phyloP scores from a whole-genome alignment of 2,888 invertebrate species.

The Hypolimnas misippus region DNA sequence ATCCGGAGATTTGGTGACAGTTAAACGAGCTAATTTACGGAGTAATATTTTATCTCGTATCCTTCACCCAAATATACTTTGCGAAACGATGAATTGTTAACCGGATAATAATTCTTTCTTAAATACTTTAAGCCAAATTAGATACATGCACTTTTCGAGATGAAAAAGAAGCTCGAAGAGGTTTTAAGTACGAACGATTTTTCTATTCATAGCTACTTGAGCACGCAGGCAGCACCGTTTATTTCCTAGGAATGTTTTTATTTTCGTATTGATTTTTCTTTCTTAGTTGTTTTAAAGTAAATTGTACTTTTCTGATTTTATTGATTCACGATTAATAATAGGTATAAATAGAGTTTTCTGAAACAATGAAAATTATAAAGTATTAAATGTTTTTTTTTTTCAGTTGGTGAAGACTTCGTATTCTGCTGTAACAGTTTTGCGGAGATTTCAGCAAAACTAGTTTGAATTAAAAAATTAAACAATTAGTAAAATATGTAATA shows the following conservation, averaged over 20 bases:
- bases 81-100: background rate
- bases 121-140: background rate
- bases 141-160: background rate
- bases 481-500: background rate
- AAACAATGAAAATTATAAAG: too few relatives aligned
- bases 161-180: background rate
- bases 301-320: too few relatives aligned
- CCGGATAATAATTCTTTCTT: background rate
- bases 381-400: conserved; percentile 49
- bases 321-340: too few relatives aligned
- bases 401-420: conserved; percentile 75
- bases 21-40: too few relatives aligned
- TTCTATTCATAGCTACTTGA: conserved; percentile 1
- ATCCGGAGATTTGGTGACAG: too few relatives aligned
- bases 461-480: background rate
- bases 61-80: background rate
- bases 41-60: background rate
- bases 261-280: too few relatives aligned
- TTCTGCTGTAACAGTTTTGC: conserved; percentile 67
- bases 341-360: too few relatives aligned
- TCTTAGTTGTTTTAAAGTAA: too few relatives aligned
- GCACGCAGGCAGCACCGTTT: background rate
- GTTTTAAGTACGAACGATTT: background rate
- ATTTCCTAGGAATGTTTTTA: background rate
- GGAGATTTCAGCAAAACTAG: conserved; percentile 51